A percentile compares a stretch with the other conserved stretches of the same genome.
These are phyloP conservation scores for Zaprionus taronus DNA, from an alignment of 1,140 invertebrate species.

Conservation along the genomic window DNA sequence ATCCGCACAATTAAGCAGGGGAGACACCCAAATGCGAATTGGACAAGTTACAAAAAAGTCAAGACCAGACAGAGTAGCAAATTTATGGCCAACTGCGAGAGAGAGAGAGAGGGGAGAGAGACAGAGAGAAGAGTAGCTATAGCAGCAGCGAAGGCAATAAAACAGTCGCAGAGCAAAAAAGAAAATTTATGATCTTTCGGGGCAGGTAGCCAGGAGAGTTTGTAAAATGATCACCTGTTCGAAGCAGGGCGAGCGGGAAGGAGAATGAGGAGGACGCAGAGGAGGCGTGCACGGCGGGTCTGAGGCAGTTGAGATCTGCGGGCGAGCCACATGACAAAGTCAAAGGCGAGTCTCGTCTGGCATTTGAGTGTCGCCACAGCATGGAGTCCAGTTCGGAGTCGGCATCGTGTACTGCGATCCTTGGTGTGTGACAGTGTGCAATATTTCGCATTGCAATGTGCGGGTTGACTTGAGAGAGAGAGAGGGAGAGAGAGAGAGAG, in stretches of 20 bases:
- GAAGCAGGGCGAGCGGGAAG: conserved; percentile 7
- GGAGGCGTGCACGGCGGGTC: not conserved
- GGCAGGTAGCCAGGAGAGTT: conserved; percentile 69
- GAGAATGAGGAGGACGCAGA: not conserved
- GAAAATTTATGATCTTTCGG: conserved; percentile 75
- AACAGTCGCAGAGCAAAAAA: conserved; percentile 61
- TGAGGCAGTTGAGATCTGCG: conserved; percentile 19
- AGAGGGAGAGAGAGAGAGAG: too few relatives aligned
- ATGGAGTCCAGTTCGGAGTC: conserved; percentile 40
- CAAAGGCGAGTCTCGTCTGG: conserved; percentile 46
- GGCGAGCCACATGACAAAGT: conserved; percentile 48
- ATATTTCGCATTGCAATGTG: conserved; percentile 79
- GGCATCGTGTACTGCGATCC: conserved; percentile 16
- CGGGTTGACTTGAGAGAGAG: conserved; percentile 33
- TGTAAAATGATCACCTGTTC: conserved; percentile 79
- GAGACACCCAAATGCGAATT: conserved; percentile 52
- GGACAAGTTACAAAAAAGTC: conserved; percentile 52
- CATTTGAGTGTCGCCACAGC: conserved; percentile 77
- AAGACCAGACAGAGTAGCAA: conserved; percentile 37
- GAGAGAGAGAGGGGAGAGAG: conserved; percentile 3
- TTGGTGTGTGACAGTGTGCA: conserved; percentile 72
- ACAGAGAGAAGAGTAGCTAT: conserved; percentile 10
- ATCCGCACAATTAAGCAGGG: conserved; percentile 75
- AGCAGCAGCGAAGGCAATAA: conserved; percentile 20
- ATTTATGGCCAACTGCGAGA: conserved; percentile 61